These are phyloP conservation scores for Hucho hucho DNA, from an alignment of 2,113 vertebrate species.

Conservation along the genomic window DNA sequence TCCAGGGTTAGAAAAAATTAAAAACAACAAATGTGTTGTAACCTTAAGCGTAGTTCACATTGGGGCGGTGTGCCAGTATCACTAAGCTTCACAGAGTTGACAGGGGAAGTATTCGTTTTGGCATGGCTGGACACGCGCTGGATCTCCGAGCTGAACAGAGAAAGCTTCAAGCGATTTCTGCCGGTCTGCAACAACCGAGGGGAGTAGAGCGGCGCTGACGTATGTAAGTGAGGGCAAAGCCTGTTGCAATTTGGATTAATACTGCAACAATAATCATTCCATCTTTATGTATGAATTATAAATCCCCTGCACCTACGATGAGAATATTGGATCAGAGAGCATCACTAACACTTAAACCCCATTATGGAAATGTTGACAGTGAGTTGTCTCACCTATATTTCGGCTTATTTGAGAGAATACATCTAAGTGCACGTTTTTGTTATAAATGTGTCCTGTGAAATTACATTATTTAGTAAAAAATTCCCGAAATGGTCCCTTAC, in stretches of 20 bases:
- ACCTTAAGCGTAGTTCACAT: constrained; percentile 15
- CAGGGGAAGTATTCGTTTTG: constrained; percentile 36
- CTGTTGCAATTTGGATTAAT: constrained; percentile 55
- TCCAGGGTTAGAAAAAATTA: neutral
- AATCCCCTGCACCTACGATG: constrained; percentile 29
- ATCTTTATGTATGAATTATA: constrained; percentile 58
- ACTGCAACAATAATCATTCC: constrained; percentile 41
- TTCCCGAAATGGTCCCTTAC: too few species aligned
- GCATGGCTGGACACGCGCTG: constrained; percentile 33
- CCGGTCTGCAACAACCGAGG: constrained; percentile 11
- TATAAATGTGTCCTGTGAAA: neutral
- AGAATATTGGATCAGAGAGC: constrained; percentile 28
- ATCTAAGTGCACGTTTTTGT: neutral
- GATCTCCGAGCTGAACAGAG: constrained; percentile 29
- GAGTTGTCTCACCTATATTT: constrained; percentile 15
- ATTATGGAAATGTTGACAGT: constrained; percentile 15
- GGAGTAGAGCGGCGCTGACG: constrained; percentile 45
- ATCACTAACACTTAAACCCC: constrained; percentile 32
- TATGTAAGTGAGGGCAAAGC: constrained; percentile 38
- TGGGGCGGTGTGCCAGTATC: constrained; percentile 45
- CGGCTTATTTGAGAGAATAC: neutral
- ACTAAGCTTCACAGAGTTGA: constrained; percentile 45
- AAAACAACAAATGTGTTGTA: constrained; percentile 11
- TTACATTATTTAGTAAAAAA: too few species aligned
- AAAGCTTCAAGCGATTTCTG: constrained; percentile 37